Conservation (phyloP, 2,113 vertebrate species). For the Marmota monax region DNA sequence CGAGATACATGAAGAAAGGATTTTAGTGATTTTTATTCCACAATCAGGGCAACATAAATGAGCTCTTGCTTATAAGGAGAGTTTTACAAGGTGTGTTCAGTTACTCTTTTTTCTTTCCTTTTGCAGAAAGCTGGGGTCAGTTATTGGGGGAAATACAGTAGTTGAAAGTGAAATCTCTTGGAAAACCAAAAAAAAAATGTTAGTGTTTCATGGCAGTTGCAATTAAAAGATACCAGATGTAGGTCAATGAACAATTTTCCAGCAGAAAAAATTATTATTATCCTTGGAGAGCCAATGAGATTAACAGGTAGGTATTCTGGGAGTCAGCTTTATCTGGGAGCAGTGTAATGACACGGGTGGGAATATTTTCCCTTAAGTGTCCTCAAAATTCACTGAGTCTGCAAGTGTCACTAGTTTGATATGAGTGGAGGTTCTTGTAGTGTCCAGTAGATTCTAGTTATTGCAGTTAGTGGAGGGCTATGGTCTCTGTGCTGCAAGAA, state of each 20-base stretch:
- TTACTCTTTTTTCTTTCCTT: slow-evolving; percentile 5
- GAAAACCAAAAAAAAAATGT: slow-evolving; percentile 14
- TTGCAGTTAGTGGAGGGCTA: not conserved
- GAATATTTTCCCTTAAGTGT: not conserved
- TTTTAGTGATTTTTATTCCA: slow-evolving; percentile 18
- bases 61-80: slow-evolving; percentile 6
- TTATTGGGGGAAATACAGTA: not conserved
- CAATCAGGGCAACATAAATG: not conserved
- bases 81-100: not conserved
- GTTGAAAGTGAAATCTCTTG: slow-evolving; percentile 44
- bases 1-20: not conserved
- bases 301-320: not conserved
- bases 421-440: not conserved
- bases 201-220: slow-evolving; percentile 43
- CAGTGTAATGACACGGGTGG: not conserved
- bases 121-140: not conserved
- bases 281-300: not conserved
- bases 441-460: slow-evolving; percentile 15
- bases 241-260: slow-evolving; percentile 26
- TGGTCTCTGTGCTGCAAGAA: not conserved
- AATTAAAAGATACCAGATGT: slow-evolving; percentile 23
- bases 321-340: not conserved
- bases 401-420: not conserved
- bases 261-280: not conserved
- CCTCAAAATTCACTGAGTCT: not conserved